A percentile compares a stretch with the other conserved stretches of the same genome.
These are phyloP conservation scores for Columba guinea DNA, from an alignment of 2,797 vertebrate genomes.

Conservation along the genomic window DNA sequence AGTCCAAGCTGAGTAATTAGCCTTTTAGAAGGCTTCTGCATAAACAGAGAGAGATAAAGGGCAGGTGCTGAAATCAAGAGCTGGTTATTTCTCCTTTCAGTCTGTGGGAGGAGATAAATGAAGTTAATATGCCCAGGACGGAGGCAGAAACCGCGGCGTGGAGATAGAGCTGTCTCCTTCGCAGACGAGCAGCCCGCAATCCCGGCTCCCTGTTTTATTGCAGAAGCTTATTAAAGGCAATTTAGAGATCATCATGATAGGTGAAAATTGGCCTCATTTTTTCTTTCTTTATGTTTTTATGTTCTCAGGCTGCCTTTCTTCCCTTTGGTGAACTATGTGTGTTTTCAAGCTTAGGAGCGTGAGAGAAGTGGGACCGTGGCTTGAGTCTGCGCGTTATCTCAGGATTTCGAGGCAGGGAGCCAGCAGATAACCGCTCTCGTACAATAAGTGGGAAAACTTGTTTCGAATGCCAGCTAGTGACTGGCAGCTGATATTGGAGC, in stretches of 20 bases:
- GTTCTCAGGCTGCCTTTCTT: constrained; percentile 36
- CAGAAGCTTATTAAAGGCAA: constrained; percentile 50
- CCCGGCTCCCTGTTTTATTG: constrained; percentile 52
- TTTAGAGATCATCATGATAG: constrained; percentile 54
- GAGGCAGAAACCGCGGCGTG: constrained; percentile 35
- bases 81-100: constrained; percentile 66
- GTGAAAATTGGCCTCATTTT: constrained; percentile 36
- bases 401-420: constrained; percentile 43
- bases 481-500: constrained; percentile 36
- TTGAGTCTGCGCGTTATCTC: constrained; percentile 52
- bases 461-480: constrained; percentile 34
- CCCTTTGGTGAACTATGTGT: constrained; percentile 30
- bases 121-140: constrained; percentile 18
- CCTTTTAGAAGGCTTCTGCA: constrained; percentile 52
- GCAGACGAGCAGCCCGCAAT: constrained; percentile 1
- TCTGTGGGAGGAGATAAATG: constrained; percentile 69
- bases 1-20: constrained; percentile 68
- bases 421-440: constrained; percentile 48
- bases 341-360: constrained; percentile 3
- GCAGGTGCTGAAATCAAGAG: constrained; percentile 65
- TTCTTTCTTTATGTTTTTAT: neutral
- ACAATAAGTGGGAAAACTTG: constrained; percentile 57
- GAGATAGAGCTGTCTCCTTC: constrained; percentile 57
- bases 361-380: neutral
- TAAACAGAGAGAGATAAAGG: constrained; percentile 67